Evolutionary conservation across 2,888 invertebrate genomes (phyloP).

Genomic region (Cantharis flavilabris): DNA sequence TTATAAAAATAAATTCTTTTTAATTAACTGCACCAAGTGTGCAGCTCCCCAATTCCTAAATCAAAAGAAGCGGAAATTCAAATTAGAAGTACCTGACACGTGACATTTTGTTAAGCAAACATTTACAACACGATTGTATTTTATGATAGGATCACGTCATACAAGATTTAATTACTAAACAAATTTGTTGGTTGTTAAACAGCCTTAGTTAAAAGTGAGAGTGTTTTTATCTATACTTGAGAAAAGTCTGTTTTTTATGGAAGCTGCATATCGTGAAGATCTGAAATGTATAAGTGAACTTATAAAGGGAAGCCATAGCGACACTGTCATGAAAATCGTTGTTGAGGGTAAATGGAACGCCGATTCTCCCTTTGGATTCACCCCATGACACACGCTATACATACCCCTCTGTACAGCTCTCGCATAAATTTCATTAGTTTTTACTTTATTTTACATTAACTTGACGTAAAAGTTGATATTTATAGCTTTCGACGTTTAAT

Average conservation of each 20-base stretch:
- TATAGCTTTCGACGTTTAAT: constrained; percentile 8
- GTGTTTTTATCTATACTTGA: not conserved
- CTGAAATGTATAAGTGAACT: not conserved
- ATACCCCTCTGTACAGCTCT: constrained; percentile 27
- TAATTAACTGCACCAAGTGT: not conserved
- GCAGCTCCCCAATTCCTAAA: not conserved
- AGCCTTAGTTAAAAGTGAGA: not conserved
- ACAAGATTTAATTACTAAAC: not conserved
- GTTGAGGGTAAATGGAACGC: constrained; percentile 22
- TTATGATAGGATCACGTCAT: not conserved
- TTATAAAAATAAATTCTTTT: not conserved
- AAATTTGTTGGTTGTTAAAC: not conserved
- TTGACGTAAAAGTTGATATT: constrained; percentile 7
- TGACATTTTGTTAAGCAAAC: not conserved
- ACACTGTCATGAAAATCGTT: constrained; percentile 28
- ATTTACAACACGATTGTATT: not conserved
- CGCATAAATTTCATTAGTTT: constrained; percentile 30
- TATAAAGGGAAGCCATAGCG: constrained; percentile 18
- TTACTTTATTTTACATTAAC: constrained; percentile 25
- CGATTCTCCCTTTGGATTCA: constrained; percentile 24
- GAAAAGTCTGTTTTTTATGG: constrained; percentile 8
- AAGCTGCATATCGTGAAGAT: not conserved
- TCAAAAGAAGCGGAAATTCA: not conserved
- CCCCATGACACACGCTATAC: constrained; percentile 22
- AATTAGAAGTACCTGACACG: not conserved